phyloP scores from a whole-genome alignment of 1,140 invertebrate species.

The Drosophila parabipectinata region DNA sequence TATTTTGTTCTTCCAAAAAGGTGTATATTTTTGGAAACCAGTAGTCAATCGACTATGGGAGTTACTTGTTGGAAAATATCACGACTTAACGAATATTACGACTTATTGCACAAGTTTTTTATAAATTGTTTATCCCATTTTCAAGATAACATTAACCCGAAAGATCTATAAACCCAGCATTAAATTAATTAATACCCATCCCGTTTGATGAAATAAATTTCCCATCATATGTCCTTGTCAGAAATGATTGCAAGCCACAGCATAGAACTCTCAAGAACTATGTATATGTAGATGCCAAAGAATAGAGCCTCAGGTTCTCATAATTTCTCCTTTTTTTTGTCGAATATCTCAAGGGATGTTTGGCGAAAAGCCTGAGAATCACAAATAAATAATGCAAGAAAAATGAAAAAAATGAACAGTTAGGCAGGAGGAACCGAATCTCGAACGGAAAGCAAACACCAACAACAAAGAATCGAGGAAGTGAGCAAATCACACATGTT shows the following conservation, averaged over 20 bases:
- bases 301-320: neutral
- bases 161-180: neutral
- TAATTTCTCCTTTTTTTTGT: neutral
- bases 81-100: no score
- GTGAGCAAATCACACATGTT: conserved; percentile 44
- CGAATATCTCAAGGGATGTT: neutral
- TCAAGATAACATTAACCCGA: no score
- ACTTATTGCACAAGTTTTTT: no score
- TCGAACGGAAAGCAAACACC: conserved; percentile 32
- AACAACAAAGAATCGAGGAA: conserved; percentile 28
- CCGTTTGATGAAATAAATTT: neutral
- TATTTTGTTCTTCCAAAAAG: no score
- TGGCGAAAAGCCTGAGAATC: conserved; percentile 20
- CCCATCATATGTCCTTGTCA: neutral
- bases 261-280: neutral
- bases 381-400: conserved; percentile 16
- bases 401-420: conserved; percentile 47
- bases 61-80: no score
- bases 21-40: no score
- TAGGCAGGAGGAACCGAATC: conserved; percentile 27
- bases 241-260: neutral
- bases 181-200: neutral
- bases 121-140: no score
- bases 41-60: no score
- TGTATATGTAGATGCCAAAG: neutral